A percentile compares a stretch with the other conserved stretches of the same genome.
Conservation (phyloP, 2,888 invertebrate genomes). For the Lepidocyrtoides sp. region DNA sequence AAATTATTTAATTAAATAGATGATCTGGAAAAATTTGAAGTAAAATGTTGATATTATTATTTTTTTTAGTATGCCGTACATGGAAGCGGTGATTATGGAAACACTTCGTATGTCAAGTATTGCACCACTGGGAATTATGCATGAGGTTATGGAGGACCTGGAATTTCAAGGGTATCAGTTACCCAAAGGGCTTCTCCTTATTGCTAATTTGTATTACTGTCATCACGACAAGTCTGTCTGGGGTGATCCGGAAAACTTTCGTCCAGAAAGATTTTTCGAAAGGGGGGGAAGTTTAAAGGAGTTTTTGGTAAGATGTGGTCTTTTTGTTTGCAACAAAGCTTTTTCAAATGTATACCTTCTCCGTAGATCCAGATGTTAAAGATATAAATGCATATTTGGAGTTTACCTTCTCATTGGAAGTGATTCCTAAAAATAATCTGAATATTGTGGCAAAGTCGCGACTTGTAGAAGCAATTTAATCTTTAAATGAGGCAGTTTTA, state of each 20-base stretch:
- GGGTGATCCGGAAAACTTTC: slow-evolving; percentile 35
- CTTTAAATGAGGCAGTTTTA: too few species aligned
- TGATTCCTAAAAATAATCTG: too few species aligned
- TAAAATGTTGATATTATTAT: not conserved
- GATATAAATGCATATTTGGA: too few species aligned
- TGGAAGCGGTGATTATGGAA: slow-evolving; percentile 53
- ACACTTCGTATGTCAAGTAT: not conserved
- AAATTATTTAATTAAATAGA: not conserved
- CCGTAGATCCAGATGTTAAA: not conserved
- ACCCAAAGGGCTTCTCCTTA: slow-evolving; percentile 10
- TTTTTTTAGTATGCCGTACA: slow-evolving; percentile 31
- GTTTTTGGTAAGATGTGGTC: not conserved
- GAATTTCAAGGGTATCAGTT: slow-evolving; percentile 23
- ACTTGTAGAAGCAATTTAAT: too few species aligned
- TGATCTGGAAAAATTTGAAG: not conserved
- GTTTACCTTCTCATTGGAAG: too few species aligned
- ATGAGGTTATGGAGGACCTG: not conserved
- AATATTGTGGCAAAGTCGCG: too few species aligned
- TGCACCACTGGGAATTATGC: not conserved
- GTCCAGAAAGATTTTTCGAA: slow-evolving; percentile 30
- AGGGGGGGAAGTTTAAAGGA: not conserved
- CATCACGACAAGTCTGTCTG: slow-evolving; percentile 9
- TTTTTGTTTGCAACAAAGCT: not conserved
- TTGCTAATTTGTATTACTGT: slow-evolving; percentile 26
- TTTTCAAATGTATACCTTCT: not conserved